A percentile compares a stretch with the other conserved stretches of the same genome.
Conservation (phyloP, 2,888 invertebrate species). For the Schizaphis graminum region DNA sequence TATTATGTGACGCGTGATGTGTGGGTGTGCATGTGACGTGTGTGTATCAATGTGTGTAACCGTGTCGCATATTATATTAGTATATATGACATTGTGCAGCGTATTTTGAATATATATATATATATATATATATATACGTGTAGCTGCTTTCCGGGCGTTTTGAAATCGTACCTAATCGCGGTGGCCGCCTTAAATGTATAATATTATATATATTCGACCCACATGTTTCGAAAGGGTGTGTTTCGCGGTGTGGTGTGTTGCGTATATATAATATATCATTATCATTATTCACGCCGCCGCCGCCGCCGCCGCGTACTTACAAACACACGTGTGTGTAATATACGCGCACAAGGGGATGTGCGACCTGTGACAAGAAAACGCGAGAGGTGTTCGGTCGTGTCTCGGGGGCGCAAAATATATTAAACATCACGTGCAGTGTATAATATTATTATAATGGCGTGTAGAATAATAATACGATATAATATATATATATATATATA, state of each 20-base stretch:
- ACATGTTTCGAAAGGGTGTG: conserved; percentile 55
- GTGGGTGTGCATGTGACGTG: not conserved
- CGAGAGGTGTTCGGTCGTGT: conserved; percentile 40
- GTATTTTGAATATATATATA: not conserved
- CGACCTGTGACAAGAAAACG: conserved; percentile 7
- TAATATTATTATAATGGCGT: not conserved
- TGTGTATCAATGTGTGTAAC: not conserved
- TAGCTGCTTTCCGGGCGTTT: not conserved
- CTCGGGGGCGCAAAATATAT: conserved; percentile 34
- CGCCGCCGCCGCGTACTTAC: not conserved
- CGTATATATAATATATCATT: conserved; percentile 6
- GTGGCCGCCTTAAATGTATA: not conserved
- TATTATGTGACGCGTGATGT: not conserved
- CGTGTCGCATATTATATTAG: conserved; percentile 1
- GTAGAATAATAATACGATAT: not conserved
- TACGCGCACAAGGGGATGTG: conserved; percentile 14
- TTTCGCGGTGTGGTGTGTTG: conserved; percentile 14
- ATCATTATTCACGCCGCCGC: conserved; percentile 9
- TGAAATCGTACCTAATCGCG: conserved; percentile 41
- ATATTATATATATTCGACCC: conserved; percentile 1
- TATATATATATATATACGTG: not conserved
- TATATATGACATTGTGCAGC: not conserved
- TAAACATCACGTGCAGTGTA: conserved; percentile 4
- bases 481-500: not conserved
- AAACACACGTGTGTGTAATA: not conserved